A percentile compares a stretch with the other conserved stretches of the same genome.
Conservation (phyloP, 1,140 invertebrate species). For the Orchestia grillus region DNA sequence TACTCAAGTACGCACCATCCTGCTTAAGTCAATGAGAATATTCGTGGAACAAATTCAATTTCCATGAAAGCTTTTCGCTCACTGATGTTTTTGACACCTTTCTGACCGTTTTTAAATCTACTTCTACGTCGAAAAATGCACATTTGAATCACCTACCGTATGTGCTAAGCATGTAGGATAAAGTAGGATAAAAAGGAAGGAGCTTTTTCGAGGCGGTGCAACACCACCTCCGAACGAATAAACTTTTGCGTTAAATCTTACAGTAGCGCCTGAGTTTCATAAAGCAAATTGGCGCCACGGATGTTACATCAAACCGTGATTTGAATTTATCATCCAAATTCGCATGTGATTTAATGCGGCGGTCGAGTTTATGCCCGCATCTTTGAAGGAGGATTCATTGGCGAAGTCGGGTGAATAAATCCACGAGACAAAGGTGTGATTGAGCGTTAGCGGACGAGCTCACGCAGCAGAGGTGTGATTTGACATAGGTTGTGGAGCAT, state of each 20-base stretch:
- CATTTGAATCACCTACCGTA: neutral
- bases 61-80: neutral
- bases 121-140: neutral
- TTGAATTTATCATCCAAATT: neutral
- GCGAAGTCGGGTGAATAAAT: neutral
- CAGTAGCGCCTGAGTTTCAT: neutral
- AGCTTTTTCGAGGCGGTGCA: neutral
- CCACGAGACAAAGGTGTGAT: neutral
- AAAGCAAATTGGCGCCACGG: neutral
- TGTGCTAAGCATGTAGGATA: neutral
- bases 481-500: neutral
- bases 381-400: neutral
- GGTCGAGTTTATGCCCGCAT: neutral
- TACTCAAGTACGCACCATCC: neutral
- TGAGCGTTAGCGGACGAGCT: slow-evolving; percentile 4
- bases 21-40: neutral
- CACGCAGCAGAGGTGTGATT: neutral
- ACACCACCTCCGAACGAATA: neutral
- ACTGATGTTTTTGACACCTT: neutral
- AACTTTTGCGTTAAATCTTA: neutral
- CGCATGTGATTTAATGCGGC: neutral
- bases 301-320: neutral
- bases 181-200: neutral
- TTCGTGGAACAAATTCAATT: neutral
- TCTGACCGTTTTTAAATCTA: neutral